Evolutionary conservation across 2,797 vertebrate species (phyloP).

Genomic region (Sebastes matsubarae): DNA sequence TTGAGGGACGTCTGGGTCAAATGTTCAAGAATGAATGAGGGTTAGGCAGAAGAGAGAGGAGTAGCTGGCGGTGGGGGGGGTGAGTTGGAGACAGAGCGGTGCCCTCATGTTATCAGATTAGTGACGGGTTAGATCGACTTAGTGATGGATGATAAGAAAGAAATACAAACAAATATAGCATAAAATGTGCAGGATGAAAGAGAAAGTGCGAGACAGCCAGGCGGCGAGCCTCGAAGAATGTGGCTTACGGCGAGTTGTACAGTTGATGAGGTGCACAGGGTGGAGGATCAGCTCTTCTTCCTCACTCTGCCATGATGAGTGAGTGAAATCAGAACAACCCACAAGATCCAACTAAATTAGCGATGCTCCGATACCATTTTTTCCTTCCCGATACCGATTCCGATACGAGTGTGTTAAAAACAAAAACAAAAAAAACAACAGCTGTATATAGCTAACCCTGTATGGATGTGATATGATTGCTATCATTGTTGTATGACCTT

Average conservation of each 20-base stretch:
- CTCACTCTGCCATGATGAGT: neutral
- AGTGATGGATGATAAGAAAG: slow-evolving; percentile 72
- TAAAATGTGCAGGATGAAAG: slow-evolving; percentile 66
- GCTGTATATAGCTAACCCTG: no score
- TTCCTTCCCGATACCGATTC: neutral
- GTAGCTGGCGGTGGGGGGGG: slow-evolving; percentile 41
- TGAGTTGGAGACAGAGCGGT: slow-evolving; percentile 74
- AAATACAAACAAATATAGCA: slow-evolving; percentile 73
- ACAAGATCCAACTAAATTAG: neutral
- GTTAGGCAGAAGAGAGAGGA: slow-evolving; percentile 57
- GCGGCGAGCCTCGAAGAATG: slow-evolving; percentile 42
- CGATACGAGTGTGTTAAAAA: no score
- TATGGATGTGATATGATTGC: no score
- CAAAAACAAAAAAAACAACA: no score
- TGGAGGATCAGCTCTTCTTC: slow-evolving; percentile 19
- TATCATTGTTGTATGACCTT: no score
- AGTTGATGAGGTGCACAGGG: slow-evolving; percentile 13
- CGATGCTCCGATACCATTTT: neutral
- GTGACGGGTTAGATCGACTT: slow-evolving; percentile 67
- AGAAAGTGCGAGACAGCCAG: slow-evolving; percentile 52
- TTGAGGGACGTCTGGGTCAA: slow-evolving; percentile 62
- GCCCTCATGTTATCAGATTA: slow-evolving; percentile 80
- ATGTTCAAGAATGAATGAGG: slow-evolving; percentile 73
- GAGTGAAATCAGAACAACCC: slow-evolving; percentile 19
- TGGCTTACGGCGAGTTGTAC: neutral